Evolutionary conservation across 2,888 invertebrate species (phyloP).

Genomic region (Drepana falcataria): DNA sequence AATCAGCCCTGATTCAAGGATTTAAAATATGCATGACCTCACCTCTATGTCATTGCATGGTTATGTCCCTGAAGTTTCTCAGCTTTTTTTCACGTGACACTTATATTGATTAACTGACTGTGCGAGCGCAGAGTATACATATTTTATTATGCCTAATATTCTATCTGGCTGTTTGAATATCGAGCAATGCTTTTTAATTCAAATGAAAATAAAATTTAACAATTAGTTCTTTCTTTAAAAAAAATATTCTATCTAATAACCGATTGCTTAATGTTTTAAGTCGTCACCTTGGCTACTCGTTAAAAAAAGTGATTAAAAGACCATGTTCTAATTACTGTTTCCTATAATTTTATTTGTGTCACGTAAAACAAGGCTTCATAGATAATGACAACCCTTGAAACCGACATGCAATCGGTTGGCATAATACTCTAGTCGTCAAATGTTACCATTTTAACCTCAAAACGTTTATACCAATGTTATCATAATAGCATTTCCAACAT

Average conservation of each 20-base stretch:
- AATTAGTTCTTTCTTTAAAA: too few species aligned
- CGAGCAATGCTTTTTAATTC: too few species aligned
- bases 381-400: conserved; percentile 18
- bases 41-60: conserved; percentile 35
- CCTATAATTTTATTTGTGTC: conserved; percentile 8
- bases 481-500: neutral
- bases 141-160: neutral
- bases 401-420: conserved; percentile 22
- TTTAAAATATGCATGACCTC: conserved; percentile 21
- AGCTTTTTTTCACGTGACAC: conserved; percentile 18
- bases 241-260: too few species aligned
- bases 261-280: too few species aligned
- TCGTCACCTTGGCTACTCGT: too few species aligned
- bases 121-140: neutral
- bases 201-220: too few species aligned
- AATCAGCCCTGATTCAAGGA: conserved; percentile 30
- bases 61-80: conserved; percentile 15
- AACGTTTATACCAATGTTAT: neutral
- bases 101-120: neutral
- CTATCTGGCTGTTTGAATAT: too few species aligned
- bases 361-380: conserved; percentile 20
- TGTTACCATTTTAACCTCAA: conserved; percentile 22
- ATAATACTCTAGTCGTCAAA: conserved; percentile 18
- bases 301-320: too few species aligned
- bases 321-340: conserved; percentile 1